Evolutionary conservation across 2,797 vertebrate genomes (phyloP).

Genomic region (Orientallactaga sibirica): DNA sequence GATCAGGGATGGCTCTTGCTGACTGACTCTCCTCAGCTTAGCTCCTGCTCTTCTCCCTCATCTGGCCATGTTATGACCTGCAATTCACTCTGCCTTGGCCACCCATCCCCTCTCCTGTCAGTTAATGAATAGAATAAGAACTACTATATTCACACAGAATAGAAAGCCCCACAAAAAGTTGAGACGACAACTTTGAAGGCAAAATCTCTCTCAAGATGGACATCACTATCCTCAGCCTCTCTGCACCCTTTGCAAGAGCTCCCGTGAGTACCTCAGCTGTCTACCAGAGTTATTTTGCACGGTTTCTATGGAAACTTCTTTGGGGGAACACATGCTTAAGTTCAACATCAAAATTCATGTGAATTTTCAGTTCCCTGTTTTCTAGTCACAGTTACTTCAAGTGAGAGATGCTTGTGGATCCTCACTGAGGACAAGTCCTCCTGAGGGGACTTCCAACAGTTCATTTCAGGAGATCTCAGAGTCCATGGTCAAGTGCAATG

Average conservation of each 20-base stretch:
- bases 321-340: slow-evolving; percentile 69
- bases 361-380: slow-evolving; percentile 79
- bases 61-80: not conserved
- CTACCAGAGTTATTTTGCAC: slow-evolving; percentile 51
- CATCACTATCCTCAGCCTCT: slow-evolving; percentile 18
- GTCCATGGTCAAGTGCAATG: not conserved
- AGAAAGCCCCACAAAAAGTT: slow-evolving; percentile 38
- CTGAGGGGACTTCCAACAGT: slow-evolving; percentile 71
- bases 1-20: not conserved
- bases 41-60: not conserved
- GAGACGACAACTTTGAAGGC: not conserved
- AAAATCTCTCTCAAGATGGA: not conserved
- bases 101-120: not conserved
- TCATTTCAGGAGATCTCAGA: slow-evolving; percentile 65
- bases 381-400: slow-evolving; percentile 63
- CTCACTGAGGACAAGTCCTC: slow-evolving; percentile 62
- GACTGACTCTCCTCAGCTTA: not conserved
- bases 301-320: slow-evolving; percentile 73
- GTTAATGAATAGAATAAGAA: slow-evolving; percentile 34
- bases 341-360: slow-evolving; percentile 76
- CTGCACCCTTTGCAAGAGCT: not conserved
- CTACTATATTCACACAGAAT: not conserved
- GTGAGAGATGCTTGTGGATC: slow-evolving; percentile 52
- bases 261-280: not conserved
- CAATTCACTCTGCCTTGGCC: slow-evolving; percentile 8